phyloP scores from a whole-genome alignment of 2,113 vertebrate species.

The Falcunculus frontatus region DNA sequence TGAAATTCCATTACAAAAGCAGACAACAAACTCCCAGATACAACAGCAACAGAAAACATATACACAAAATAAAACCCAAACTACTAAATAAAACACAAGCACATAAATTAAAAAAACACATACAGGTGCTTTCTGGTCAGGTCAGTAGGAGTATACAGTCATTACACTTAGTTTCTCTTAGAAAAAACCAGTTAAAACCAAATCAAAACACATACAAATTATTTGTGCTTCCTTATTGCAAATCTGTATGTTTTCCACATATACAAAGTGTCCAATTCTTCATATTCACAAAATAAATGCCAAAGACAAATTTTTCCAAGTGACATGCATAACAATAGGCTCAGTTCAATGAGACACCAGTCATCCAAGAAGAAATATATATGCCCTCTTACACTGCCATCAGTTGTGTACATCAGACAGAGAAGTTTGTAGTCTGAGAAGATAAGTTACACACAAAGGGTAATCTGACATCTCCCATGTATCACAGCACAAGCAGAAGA shows the following conservation, averaged over 20 bases:
- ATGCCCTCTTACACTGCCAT: background rate
- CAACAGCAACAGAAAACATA: background rate
- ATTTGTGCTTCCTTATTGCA: background rate
- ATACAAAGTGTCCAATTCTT: background rate
- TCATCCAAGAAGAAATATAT: background rate
- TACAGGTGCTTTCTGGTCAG: background rate
- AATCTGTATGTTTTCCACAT: background rate
- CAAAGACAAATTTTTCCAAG: background rate
- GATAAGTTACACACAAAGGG: background rate
- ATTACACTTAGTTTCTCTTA: background rate
- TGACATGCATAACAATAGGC: accelerated
- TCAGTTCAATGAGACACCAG: background rate
- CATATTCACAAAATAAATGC: background rate
- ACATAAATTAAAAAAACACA: background rate
- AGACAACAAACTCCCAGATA: background rate
- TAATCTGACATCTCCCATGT: background rate
- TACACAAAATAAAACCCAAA: background rate
- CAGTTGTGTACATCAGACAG: background rate
- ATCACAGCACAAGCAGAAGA: background rate
- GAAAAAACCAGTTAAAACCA: background rate
- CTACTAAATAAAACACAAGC: background rate
- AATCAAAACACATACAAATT: background rate
- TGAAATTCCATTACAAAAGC: background rate
- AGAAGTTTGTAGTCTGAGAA: background rate
- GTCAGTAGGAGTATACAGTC: background rate